Percentiles rank a stretch among this genome's conserved stretches.
These are phyloP conservation scores for Calonectris borealis DNA, from an alignment of 2,113 vertebrate genomes.

Conservation along the genomic window DNA sequence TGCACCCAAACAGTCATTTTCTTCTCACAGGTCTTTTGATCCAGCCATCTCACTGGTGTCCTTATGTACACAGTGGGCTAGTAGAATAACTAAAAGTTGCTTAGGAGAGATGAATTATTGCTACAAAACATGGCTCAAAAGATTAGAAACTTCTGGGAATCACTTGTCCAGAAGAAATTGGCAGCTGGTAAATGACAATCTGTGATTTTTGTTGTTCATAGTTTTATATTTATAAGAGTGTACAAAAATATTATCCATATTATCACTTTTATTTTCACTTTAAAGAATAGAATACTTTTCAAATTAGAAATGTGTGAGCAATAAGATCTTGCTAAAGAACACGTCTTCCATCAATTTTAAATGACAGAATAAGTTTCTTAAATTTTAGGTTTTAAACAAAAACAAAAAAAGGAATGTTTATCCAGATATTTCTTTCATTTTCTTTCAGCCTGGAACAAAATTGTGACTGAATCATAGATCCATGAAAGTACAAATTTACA, in stretches of 20 bases:
- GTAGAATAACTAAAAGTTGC: not conserved
- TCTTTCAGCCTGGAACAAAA: not conserved
- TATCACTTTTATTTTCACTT: not conserved
- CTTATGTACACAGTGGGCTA: not conserved
- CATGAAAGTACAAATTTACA: not conserved
- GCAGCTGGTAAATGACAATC: not conserved
- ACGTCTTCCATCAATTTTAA: not conserved
- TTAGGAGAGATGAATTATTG: not conserved
- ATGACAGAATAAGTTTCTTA: not conserved
- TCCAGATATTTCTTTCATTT: not conserved
- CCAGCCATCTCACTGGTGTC: not conserved
- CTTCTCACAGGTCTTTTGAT: not conserved
- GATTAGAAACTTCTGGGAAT: not conserved
- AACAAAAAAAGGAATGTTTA: not conserved
- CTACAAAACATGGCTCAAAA: not conserved
- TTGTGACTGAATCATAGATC: not conserved
- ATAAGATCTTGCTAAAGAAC: not conserved
- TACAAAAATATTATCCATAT: not conserved
- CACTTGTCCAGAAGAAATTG: not conserved
- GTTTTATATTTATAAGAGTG: not conserved
- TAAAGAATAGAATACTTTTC: not conserved
- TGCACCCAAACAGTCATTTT: not conserved
- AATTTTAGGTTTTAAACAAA: not conserved
- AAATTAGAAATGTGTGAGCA: not conserved
- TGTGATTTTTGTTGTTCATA: not conserved